These are phyloP conservation scores for Panagrolaimus sp. DNA, from an alignment of 1,140 invertebrate species.

Conservation along the genomic window DNA sequence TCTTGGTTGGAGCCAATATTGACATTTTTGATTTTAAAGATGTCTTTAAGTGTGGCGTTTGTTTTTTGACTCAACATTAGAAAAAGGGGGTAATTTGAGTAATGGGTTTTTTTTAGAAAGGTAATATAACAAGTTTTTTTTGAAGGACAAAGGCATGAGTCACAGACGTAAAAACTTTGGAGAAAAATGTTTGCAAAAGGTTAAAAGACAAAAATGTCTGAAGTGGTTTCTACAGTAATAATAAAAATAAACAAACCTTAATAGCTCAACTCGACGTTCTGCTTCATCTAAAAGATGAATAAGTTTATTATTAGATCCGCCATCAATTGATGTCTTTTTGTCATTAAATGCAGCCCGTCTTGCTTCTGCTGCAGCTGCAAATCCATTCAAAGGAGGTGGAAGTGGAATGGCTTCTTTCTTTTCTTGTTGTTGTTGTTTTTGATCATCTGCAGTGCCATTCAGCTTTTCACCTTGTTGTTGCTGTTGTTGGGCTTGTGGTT, in stretches of 20 bases:
- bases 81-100: background rate
- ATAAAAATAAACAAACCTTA: constrained; percentile 29
- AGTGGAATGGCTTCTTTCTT: background rate
- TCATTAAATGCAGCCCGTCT: constrained; percentile 1
- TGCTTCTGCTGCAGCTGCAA: background rate
- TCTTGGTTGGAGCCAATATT: background rate
- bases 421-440: too few relatives aligned
- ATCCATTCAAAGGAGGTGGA: background rate
- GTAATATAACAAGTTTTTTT: constrained; percentile 17
- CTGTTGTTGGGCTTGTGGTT: background rate
- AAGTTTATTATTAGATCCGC: constrained; percentile 37
- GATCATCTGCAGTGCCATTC: too few relatives aligned
- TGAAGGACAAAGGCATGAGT: background rate
- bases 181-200: background rate
- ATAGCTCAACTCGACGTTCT: constrained; percentile 40
- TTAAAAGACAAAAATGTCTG: too few relatives aligned
- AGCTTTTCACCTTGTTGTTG: too few relatives aligned
- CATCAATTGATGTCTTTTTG: constrained; percentile 38
- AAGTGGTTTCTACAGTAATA: background rate
- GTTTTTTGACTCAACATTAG: background rate
- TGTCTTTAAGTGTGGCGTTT: background rate
- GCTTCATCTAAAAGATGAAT: constrained; percentile 42
- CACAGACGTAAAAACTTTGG: background rate
- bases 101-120: constrained; percentile 16
- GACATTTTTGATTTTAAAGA: background rate